Conservation (phyloP, 2,113 vertebrate species). For the Megaptera novaeangliae region DNA sequence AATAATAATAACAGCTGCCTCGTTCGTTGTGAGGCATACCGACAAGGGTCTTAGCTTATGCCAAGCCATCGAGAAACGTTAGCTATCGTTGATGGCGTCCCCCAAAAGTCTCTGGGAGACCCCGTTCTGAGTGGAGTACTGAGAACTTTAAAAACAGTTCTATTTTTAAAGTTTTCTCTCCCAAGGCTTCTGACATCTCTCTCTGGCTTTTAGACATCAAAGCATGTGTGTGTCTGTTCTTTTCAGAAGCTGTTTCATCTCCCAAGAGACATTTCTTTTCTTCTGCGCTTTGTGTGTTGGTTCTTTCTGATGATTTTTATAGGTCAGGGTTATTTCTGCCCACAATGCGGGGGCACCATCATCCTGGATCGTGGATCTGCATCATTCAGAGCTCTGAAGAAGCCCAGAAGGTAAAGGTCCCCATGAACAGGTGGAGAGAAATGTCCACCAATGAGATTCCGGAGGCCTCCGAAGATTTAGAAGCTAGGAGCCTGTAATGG, state of each 20-base stretch:
- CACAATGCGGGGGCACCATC: fast-evolving
- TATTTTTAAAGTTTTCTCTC: neutral
- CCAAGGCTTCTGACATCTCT: neutral
- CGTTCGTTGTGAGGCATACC: neutral
- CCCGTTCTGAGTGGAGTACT: fast-evolving
- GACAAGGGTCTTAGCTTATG: fast-evolving
- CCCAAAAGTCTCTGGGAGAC: neutral
- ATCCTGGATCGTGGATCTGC: fast-evolving
- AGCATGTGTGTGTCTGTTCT: neutral
- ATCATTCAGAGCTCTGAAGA: neutral
- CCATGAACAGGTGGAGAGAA: neutral
- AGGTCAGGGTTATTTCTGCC: neutral
- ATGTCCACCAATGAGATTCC: fast-evolving
- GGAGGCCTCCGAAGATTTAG: neutral
- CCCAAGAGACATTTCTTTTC: neutral
- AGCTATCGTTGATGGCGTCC: fast-evolving
- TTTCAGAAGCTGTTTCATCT: neutral
- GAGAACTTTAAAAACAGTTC: neutral
- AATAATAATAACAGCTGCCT: fast-evolving
- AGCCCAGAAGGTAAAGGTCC: fast-evolving
- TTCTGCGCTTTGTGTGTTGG: neutral
- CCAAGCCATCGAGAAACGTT: fast-evolving
- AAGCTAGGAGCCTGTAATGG: neutral
- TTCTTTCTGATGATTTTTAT: neutral
- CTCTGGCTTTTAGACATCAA: neutral